Evolutionary conservation across 2,797 vertebrate genomes (phyloP), one percentile per base, ranked within the genome.

Genomic region (Melanotaenia boesemani): DNA sequence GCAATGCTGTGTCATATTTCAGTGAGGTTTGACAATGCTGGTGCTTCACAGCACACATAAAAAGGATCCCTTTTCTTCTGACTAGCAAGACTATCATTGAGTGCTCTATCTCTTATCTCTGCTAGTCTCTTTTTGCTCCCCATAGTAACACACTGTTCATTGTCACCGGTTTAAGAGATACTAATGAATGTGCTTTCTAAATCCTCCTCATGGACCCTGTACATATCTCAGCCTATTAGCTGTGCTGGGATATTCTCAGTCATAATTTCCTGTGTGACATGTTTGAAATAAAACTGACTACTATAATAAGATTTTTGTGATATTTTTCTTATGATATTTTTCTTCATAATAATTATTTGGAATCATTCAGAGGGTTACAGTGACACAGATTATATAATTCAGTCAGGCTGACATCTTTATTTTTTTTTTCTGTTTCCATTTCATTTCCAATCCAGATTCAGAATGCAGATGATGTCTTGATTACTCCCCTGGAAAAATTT

Each of bases 381-480:
- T 62, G 26, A 77, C 55, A 78, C 54, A 0, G 20, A 67, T 70
- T 41, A 24, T 8, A 66, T 67, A 22, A 56, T 54, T 56, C 67
- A 67, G 50, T 69, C 73, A 32, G 28, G 54, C 63, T 86, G 83
- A 85, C 82, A 66, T 50, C 12, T 34, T 58, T n/a, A n/a, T n/a
- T n/a, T 71, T 67, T 74, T 67, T 16, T 77, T 13, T 50, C n/a
- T 68, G 6, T 72, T 54, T 76, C 52, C 64, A 56, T 54, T 56
- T 48, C 1, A 74, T 69, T 77, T 82, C 63, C 41, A 46, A 86
- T 91, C 58, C 94, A 99, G 98, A 98, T 99, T 86, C 98, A 99
- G 91, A 99, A 98, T 63, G 97, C 98, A 59, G 97, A 99, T 71
- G 98, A 99, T 80, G 97, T 98, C 84, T 91, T 99, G 94, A 99